Conservation (phyloP, 2,113 vertebrate species). For the Hydrolagus affinis region DNA sequence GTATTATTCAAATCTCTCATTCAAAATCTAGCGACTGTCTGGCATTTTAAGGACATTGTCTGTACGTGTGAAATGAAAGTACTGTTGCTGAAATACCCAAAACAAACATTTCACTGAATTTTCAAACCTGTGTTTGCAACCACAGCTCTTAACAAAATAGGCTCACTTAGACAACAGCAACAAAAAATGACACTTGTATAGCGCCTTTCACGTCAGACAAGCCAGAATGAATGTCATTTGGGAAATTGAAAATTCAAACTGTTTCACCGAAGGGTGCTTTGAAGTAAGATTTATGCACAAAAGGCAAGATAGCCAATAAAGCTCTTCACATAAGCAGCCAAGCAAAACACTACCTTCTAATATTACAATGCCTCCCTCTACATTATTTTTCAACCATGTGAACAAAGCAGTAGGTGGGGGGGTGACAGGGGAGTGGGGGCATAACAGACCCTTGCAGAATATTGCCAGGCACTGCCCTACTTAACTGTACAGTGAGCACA, state of each 20-base stretch:
- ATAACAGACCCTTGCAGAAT: not conserved
- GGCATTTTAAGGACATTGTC: not conserved
- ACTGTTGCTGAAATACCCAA: not conserved
- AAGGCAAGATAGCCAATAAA: not conserved
- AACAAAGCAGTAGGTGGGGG: no score
- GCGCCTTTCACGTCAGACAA: no score
- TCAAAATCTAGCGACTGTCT: not conserved
- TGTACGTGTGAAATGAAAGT: not conserved
- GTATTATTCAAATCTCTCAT: not conserved
- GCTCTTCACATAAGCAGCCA: not conserved
- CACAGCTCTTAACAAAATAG: not conserved
- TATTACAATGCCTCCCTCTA: no score
- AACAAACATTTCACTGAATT: not conserved
- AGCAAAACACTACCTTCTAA: no score
- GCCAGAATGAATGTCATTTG: not conserved
- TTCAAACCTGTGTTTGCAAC: constrained; percentile 1
- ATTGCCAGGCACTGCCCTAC: not conserved
- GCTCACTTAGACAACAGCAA: not conserved
- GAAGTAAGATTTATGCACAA: not conserved
- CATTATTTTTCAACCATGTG: no score
- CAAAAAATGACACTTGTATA: no score
- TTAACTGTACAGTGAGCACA: not conserved
- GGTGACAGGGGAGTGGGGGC: not conserved
- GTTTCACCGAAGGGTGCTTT: not conserved
- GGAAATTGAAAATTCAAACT: not conserved